Evolutionary conservation across 1,140 invertebrate genomes (phyloP), one percentile per base, ranked within the genome.

Genomic region (Penaeus vannamei): DNA sequence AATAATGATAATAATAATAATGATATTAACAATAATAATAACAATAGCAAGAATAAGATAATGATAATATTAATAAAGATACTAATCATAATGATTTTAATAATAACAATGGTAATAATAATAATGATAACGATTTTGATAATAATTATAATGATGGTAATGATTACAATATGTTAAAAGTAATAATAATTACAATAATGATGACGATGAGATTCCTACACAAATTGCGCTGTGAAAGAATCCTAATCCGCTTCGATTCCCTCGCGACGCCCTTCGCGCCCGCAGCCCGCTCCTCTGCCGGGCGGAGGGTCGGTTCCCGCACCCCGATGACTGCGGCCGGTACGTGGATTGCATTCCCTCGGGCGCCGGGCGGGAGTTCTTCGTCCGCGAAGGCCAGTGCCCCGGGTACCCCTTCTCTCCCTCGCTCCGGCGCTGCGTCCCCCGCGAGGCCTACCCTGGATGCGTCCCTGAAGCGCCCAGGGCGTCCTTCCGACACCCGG

Each of bases 271-370:
- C 53, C 17, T 53, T 20, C 76, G 23, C 29, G 14, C 7, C 80
- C 32, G 53, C 85, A 86, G 85, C 20, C n/a, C 76, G 8, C 59
- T 86, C 4, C 12, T 22, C 32, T 86, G 85, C 76, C 85, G 72
- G 26, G 32, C 53, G 32, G 53, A 80, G 46, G 85, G 85, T 17
- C 46, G 76, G 53, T 86, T 86, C 26, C 85, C 85, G 23, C 85
- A 86, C 60, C 85, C 85, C 20, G 60, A 86, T 7, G 66, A 86
- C 62, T 86, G 84, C 42, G 84, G 69, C 69, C 29, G 59, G 77
- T 86, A 80, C 29, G 53, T 86, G 17, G 85, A 80, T 2, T 86
- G 85, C 60, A 23, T 80, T 22, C 72, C 22, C 32, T 42, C 14
- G 2, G 59, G 59, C 17, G 59, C 29, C 26, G 76, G 26, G 14